Evolutionary conservation across 2,113 vertebrate genomes (phyloP).

Genomic region (Trogon surrucura): DNA sequence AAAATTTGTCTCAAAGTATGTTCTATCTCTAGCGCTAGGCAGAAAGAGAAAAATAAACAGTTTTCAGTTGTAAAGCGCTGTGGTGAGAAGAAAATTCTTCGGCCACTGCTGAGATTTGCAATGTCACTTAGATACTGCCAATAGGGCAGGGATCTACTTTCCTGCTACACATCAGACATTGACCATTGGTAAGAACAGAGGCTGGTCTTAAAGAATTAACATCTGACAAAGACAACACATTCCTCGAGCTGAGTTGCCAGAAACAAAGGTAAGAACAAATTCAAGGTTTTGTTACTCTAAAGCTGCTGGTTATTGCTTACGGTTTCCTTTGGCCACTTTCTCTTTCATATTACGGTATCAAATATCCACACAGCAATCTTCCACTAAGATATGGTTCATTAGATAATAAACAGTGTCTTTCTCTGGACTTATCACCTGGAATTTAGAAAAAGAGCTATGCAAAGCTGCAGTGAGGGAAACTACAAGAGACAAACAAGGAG

Average conservation of each 20-base stretch:
- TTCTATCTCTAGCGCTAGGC: not conserved
- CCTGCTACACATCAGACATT: not conserved
- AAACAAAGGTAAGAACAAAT: not conserved
- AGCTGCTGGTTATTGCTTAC: not conserved
- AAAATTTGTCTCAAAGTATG: not conserved
- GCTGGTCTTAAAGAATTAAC: not conserved
- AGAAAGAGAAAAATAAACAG: not conserved
- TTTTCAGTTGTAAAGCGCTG: not conserved
- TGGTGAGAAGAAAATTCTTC: not conserved
- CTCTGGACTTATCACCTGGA: not conserved
- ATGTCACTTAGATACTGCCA: not conserved
- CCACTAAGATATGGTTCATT: not conserved
- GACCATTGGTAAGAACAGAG: not conserved
- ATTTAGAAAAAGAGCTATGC: not conserved
- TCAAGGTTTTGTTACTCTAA: not conserved
- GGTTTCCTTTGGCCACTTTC: not conserved
- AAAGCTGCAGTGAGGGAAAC: not conserved
- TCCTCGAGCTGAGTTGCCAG: not conserved
- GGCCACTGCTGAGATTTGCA: not conserved
- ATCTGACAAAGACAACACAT: not conserved
- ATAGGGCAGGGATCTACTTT: not conserved
- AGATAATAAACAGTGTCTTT: not conserved
- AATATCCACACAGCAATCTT: not conserved
- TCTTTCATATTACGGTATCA: not conserved
- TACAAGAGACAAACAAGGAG: constrained; percentile 34